Conservation (phyloP, 2,797 vertebrate genomes). For the Anabacerthia variegaticeps region DNA sequence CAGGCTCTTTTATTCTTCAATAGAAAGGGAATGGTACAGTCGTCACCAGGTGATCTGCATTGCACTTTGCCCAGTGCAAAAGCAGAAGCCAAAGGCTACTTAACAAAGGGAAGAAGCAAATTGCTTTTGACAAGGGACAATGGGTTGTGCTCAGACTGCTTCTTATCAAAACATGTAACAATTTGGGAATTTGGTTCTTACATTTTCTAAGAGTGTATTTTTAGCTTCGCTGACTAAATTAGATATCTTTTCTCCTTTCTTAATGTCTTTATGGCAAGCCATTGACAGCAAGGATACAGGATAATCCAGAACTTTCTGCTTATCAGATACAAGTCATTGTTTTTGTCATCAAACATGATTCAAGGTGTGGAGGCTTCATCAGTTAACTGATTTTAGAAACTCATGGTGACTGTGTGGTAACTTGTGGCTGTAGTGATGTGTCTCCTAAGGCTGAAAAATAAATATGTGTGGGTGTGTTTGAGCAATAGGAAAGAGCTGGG, state of each 20-base stretch:
- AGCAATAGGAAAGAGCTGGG: not conserved
- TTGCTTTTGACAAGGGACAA: constrained; percentile 29
- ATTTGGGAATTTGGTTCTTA: not conserved
- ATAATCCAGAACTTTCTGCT: not conserved
- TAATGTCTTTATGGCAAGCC: not conserved
- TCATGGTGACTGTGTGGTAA: not conserved
- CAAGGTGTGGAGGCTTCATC: not conserved
- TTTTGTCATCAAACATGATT: not conserved
- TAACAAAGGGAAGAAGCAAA: constrained; percentile 12
- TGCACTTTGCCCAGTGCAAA: not conserved
- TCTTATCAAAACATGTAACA: not conserved
- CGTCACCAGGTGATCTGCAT: not conserved
- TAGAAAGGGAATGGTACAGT: not conserved
- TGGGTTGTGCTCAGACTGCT: not conserved
- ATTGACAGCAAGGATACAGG: not conserved
- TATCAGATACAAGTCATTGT: not conserved
- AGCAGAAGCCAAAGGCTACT: not conserved
- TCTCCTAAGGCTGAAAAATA: not conserved
- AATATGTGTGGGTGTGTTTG: not conserved
- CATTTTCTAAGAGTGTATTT: not conserved
- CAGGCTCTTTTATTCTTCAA: not conserved
- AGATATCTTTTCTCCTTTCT: not conserved
- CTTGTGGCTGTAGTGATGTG: not conserved
- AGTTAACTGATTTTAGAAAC: not conserved
- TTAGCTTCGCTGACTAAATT: not conserved